These are phyloP conservation scores for Drosophila mojavensis DNA, from an alignment of 1,140 invertebrate species.

Conservation along the genomic window DNA sequence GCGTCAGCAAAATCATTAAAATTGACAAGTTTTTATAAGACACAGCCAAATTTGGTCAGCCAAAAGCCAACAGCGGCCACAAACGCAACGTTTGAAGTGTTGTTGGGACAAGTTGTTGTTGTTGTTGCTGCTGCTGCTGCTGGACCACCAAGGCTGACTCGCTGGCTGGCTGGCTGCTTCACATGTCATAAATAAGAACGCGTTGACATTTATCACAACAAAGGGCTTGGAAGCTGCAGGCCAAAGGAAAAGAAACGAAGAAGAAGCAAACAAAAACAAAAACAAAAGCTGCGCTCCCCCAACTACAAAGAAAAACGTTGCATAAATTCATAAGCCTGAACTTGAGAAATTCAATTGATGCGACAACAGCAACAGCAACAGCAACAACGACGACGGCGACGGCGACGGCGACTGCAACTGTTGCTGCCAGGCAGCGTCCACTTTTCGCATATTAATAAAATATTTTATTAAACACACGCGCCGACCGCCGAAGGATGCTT, in stretches of 20 bases:
- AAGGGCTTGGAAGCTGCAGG: constrained; percentile 54
- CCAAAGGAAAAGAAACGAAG: neutral
- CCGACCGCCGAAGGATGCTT: constrained; percentile 67
- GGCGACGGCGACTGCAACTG: constrained; percentile 23
- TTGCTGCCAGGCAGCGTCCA: constrained; percentile 47
- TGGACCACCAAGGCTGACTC: too few species aligned
- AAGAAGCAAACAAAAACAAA: neutral
- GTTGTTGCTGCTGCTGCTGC: constrained; percentile 9
- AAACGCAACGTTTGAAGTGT: constrained; percentile 74
- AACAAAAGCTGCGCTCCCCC: constrained; percentile 53
- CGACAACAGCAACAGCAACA: constrained; percentile 34
- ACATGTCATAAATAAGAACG: constrained; percentile 84
- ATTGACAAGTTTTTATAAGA: constrained; percentile 83
- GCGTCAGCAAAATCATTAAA: constrained; percentile 84
- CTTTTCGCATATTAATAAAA: constrained; percentile 82
- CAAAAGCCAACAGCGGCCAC: constrained; percentile 35
- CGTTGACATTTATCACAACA: constrained; percentile 84
- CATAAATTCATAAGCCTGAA: constrained; percentile 80
- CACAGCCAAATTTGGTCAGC: constrained; percentile 76
- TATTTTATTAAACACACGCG: constrained; percentile 84
- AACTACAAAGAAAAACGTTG: constrained; percentile 63
- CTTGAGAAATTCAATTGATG: constrained; percentile 83
- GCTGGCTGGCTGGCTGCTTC: constrained; percentile 50
- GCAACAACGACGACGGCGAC: constrained; percentile 26
- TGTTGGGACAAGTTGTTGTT: constrained; percentile 67